These are phyloP conservation scores for Ursus arctos DNA, from an alignment of 2,113 vertebrate species.

Conservation along the genomic window DNA sequence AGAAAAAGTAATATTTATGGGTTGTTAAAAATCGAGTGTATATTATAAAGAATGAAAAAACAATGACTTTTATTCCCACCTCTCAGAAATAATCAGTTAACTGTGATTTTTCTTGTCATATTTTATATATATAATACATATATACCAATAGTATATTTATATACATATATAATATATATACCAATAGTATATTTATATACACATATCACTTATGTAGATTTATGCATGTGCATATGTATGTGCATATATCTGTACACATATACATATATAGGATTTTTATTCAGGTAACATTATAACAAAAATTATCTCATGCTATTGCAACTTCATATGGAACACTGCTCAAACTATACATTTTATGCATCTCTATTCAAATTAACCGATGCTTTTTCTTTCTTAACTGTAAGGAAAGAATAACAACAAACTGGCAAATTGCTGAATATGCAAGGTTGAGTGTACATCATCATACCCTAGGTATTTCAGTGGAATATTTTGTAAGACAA, in stretches of 20 bases:
- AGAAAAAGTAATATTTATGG: neutral
- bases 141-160: neutral
- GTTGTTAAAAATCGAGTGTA: neutral
- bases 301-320: neutral
- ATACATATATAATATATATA: neutral
- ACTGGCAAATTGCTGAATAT: neutral
- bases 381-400: neutral
- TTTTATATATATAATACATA: neutral
- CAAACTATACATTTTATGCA: neutral
- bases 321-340: neutral
- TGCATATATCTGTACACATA: neutral
- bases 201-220: neutral
- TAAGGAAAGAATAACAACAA: neutral
- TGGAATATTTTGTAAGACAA: neutral
- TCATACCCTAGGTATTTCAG: neutral
- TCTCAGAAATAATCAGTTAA: slow-evolving; percentile 38
- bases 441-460: neutral
- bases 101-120: neutral
- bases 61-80: neutral
- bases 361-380: neutral
- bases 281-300: neutral
- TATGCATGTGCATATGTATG: neutral
- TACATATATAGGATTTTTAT: neutral
- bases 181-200: neutral
- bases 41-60: neutral